Base-by-base conservation (phyloP, 2,888 invertebrate species). In the Campaea margaritaria region DNA sequence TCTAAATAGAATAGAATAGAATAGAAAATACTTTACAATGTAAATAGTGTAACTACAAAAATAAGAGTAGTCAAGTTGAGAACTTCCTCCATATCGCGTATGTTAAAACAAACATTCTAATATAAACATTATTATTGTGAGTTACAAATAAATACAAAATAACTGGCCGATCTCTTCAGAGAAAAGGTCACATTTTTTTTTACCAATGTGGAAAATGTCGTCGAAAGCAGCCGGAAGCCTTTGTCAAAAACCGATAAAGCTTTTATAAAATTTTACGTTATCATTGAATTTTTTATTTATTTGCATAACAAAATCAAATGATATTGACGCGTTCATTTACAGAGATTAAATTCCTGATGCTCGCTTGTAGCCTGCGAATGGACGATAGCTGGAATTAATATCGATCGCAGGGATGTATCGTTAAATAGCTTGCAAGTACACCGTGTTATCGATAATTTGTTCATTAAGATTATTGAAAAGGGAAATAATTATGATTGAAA, bases 361-460 rank as follows among this genome's bases (percentile, higher is more conserved):
- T 43, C 52, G 51, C 27, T 55, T 47, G 55, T 65, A 65, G 80
- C 69, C 81, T 87, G 86, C 67, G 68, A 74, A 74, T 70, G 67
- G 70, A 74, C 74, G 86, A 87, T 86, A 87, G 80, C 81, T 74
- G 67, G 76, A n/a, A 49, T 48, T 48, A 53, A 58, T 64, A 81
- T 79, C 77, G 78, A 81, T 81, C 3, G 15, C 55, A 55, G 51
- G 42, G 55, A 42, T 36, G 59, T 45, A 11, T 46, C 16, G n/a
- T 11, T 13, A 14, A 3, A 14, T 14, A 12, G 38, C 21, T 21
- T 21, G 1, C 12, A n/a, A 12, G 31, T 41, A 41, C 7, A 46
- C 21, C 0, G 1, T 13, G 14, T 13, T 54, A 60, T 60, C 54
- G 59, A 51, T 51, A 58, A 21, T 21, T 21, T 21, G n/a, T n/a